phyloP scores from a whole-genome alignment of 2,113 vertebrate genomes.

The Eupsittula cactorum region DNA sequence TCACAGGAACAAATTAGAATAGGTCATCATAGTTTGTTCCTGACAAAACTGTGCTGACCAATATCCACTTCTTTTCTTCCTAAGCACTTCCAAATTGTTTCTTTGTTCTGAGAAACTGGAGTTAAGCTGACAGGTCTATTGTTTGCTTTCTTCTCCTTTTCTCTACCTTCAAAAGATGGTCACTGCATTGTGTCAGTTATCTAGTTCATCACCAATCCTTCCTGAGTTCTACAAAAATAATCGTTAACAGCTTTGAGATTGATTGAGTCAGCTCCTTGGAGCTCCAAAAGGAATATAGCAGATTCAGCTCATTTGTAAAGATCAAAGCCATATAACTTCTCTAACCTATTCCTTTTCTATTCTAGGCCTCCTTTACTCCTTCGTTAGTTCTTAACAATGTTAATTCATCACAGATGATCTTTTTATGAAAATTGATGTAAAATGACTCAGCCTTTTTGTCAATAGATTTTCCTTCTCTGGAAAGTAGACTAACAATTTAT shows the following conservation, averaged over 20 bases:
- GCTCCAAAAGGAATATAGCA: background rate
- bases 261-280: slow-evolving; percentile 1
- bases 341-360: background rate
- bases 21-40: background rate
- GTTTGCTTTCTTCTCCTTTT: background rate
- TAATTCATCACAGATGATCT: slow-evolving; percentile 32
- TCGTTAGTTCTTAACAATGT: background rate
- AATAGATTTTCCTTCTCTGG: background rate
- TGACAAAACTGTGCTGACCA: background rate
- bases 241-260: slow-evolving; percentile 18
- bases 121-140: background rate
- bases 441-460: background rate
- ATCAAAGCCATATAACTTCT: background rate
- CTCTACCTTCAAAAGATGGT: background rate
- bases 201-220: slow-evolving; percentile 1
- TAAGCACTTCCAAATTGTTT: background rate
- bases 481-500: background rate
- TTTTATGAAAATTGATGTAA: slow-evolving; percentile 18
- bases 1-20: background rate
- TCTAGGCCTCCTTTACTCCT: background rate
- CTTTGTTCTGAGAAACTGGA: slow-evolving; percentile 13
- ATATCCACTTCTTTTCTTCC: background rate
- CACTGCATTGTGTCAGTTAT: background rate
- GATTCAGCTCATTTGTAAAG: background rate
- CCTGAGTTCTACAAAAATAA: background rate